Conservation (phyloP, 2,113 vertebrate species). For the Muntiacus reevesi region DNA sequence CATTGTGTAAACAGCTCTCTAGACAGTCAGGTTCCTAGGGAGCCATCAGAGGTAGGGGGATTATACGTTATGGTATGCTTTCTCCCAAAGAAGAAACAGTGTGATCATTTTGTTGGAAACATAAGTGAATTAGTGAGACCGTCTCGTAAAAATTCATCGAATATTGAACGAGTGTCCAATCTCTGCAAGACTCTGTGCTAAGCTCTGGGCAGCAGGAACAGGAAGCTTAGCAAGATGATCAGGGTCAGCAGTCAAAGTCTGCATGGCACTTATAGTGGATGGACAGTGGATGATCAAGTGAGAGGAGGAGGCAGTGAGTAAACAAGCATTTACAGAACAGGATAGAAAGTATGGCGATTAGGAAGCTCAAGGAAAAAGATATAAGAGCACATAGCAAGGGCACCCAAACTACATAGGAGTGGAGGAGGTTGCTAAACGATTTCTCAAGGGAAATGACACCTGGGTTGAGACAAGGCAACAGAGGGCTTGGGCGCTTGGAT, state of each 20-base stretch:
- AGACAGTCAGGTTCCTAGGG: slow-evolving; percentile 37
- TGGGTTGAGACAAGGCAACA: background rate
- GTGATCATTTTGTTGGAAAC: background rate
- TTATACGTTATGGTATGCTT: background rate
- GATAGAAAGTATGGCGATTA: accelerated
- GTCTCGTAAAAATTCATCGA: background rate
- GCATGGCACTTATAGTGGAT: background rate
- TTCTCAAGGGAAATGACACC: background rate
- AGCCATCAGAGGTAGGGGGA: background rate
- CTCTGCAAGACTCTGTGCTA: background rate
- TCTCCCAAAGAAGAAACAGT: background rate
- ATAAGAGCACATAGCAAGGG: background rate
- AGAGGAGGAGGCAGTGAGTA: background rate
- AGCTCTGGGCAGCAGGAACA: background rate
- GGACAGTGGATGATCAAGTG: background rate
- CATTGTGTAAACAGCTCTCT: slow-evolving; percentile 12
- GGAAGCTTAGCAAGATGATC: background rate
- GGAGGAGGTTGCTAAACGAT: background rate
- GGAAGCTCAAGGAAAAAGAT: background rate
- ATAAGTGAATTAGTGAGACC: background rate
- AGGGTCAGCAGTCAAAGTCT: background rate
- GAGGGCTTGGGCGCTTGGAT: background rate
- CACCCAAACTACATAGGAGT: background rate
- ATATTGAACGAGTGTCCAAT: background rate
- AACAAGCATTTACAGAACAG: background rate